A percentile compares a stretch with the other conserved stretches of the same genome.
phyloP scores from a whole-genome alignment of 2,888 invertebrate genomes.

The Operophtera brumata region DNA sequence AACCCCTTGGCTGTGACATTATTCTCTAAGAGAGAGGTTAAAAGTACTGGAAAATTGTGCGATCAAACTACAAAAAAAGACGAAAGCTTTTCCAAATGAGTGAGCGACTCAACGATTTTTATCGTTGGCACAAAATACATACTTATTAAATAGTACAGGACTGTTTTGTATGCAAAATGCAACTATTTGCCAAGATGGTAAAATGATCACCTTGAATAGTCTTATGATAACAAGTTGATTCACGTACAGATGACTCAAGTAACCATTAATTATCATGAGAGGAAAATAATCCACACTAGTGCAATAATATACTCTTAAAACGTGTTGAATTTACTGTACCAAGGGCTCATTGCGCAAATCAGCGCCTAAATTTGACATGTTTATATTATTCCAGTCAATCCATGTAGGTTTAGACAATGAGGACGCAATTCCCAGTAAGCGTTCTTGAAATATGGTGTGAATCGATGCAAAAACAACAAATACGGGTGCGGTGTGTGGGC shows the following conservation, averaged over 20 bases:
- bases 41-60: too few relatives aligned
- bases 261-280: constrained; percentile 25
- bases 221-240: constrained; percentile 26
- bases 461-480: constrained; percentile 42
- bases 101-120: too few relatives aligned
- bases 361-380: constrained; percentile 23
- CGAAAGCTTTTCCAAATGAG: too few relatives aligned
- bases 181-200: constrained; percentile 17
- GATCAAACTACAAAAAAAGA: too few relatives aligned
- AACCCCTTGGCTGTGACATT: too few relatives aligned
- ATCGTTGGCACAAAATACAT: too few relatives aligned
- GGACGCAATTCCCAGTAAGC: constrained; percentile 12
- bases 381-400: constrained; percentile 22
- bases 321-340: constrained; percentile 14
- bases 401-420: constrained; percentile 4
- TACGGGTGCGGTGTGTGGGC: constrained; percentile 16
- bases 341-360: constrained; percentile 11
- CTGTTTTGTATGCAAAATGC: constrained; percentile 5
- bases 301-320: constrained; percentile 15
- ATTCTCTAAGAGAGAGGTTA: too few relatives aligned
- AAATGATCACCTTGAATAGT: constrained; percentile 17
- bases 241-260: constrained; percentile 25
- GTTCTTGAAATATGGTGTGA: constrained; percentile 31
- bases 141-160: too few relatives aligned
- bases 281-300: constrained; percentile 14